Evolutionary conservation across 2,797 vertebrate genomes (phyloP), one percentile per base, ranked within the genome.

Genomic region (Pseudotriccus pelzelni): DNA sequence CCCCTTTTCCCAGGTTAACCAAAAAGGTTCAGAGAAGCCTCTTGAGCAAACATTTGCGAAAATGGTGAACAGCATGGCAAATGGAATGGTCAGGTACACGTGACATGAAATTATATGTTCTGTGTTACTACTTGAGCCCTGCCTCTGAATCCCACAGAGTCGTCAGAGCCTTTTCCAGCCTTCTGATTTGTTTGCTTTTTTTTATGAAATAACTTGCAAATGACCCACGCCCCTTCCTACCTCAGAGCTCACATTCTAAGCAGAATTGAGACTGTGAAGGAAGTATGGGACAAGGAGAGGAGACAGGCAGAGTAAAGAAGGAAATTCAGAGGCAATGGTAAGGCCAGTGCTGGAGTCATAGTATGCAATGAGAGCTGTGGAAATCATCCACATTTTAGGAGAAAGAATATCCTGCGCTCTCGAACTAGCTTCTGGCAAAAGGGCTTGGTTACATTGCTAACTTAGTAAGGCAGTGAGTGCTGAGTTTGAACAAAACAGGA

Each of bases 21-120:
- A 99, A 78, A 99, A 99, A 95, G 99, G 99, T 34, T 99, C 99
- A 62, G 99, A 99, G 96, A 99, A 99, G 88, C 99, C 99, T 13
- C 97, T 99, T 70, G 99, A 99, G 84, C 98, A 98, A 89, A 98
- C 98, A 0, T 99, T 99, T 95, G 97, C 98, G 9, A 98, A 99
- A 92, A 99, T 99, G 98, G 98, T 99, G 72, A 97, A 97, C 82
- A 98, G 95, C 87, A 93, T 99, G 97, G 98, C 97, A 78, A 99
- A 98, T n/a, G 98, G 98, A 90, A 98, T 99, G 98, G 98, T 99
- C 97, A 99, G 98, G 99, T 99, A 98, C 59, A 56, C 66, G 21
- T 56, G 70, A 68, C 75, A 44, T 52, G 32, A 87, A 81, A 64
- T 34, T 12, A 14, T 58, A 34, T 4, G 2, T 55, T 49, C 59